Percentiles rank a stretch among this genome's conserved stretches.
These are phyloP conservation scores for Drymodes brunneopygia DNA, from an alignment of 2,113 vertebrate species.

Conservation along the genomic window DNA sequence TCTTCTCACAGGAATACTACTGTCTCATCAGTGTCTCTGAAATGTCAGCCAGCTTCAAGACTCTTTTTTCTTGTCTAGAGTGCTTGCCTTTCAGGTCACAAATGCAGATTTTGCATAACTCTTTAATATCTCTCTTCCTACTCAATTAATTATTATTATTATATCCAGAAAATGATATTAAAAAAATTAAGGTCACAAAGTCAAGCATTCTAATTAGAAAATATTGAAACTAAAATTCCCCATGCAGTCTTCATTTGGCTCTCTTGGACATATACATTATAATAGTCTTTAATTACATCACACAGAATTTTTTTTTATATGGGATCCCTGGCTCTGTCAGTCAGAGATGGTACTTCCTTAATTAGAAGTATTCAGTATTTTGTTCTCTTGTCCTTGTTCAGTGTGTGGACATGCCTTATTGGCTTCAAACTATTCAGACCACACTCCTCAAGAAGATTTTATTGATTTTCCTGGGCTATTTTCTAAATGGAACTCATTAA, in stretches of 20 bases:
- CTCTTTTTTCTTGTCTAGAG: background rate
- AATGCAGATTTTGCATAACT: background rate
- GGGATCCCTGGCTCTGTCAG: background rate
- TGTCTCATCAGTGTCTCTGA: background rate
- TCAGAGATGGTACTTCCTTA: background rate
- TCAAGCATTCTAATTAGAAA: constrained; percentile 17
- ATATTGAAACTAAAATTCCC: background rate
- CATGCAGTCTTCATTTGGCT: background rate
- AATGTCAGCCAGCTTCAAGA: background rate
- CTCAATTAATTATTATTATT: background rate
- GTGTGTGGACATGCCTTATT: background rate
- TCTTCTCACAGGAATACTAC: background rate
- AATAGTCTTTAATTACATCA: constrained; percentile 28
- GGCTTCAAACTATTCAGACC: background rate
- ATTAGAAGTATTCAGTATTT: background rate
- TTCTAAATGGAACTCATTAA: constrained; percentile 34
- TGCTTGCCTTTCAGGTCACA: background rate
- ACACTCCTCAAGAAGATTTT: background rate
- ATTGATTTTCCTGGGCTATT: constrained; percentile 24
- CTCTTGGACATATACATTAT: background rate
- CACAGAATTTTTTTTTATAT: background rate
- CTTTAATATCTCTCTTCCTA: background rate
- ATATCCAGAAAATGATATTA: background rate
- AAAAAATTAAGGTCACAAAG: background rate
- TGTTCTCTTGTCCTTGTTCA: background rate